Conservation (phyloP, 1,140 invertebrate genomes). For the Trachelipus rathkii region DNA sequence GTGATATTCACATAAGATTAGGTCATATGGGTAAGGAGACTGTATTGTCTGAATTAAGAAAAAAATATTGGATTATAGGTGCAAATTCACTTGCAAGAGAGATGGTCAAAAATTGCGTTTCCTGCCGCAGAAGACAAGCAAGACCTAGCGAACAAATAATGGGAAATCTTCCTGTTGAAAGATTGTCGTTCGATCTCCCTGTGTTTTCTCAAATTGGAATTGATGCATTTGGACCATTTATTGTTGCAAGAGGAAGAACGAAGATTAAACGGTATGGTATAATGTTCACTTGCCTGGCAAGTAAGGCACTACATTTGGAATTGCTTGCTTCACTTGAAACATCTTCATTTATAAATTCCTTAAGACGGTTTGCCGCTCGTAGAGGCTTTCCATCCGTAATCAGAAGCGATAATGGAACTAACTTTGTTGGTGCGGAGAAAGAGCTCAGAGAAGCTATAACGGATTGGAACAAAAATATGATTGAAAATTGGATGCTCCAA, state of each 20-base stretch:
- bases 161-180: too few species aligned
- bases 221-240: conserved; percentile 30
- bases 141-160: too few species aligned
- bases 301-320: conserved; percentile 49
- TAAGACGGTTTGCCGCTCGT: conserved; percentile 48
- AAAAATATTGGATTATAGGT: neutral
- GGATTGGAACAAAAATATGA: neutral
- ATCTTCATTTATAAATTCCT: conserved; percentile 46
- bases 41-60: neutral
- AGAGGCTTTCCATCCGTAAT: conserved; percentile 47
- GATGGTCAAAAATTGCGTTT: too few species aligned
- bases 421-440: conserved; percentile 49
- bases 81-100: neutral
- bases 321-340: conserved; percentile 28
- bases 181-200: too few species aligned
- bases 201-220: conserved; percentile 25
- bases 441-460: conserved; percentile 39
- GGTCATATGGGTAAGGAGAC: neutral
- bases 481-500: neutral
- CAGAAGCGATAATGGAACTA: conserved; percentile 50
- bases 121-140: too few species aligned
- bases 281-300: conserved; percentile 47
- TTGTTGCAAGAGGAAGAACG: neutral
- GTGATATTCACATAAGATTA: neutral
- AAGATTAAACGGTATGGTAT: conserved; percentile 46